A percentile compares a stretch with the other conserved stretches of the same genome.
phyloP scores from a whole-genome alignment of 2,113 vertebrate genomes.

The Apteryx mantelli region DNA sequence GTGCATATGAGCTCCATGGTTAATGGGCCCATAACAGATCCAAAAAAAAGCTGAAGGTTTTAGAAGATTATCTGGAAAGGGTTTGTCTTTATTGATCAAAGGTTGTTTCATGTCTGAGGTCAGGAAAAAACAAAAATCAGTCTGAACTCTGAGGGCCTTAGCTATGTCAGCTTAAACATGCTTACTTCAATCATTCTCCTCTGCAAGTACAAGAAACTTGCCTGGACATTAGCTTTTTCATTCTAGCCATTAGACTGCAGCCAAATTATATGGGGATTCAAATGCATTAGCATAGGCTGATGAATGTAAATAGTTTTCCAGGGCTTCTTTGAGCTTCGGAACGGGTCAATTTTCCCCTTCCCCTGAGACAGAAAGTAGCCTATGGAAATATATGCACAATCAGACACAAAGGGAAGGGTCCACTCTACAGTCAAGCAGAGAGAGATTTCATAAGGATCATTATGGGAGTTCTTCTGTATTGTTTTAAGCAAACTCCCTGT shows the following conservation, averaged over 20 bases:
- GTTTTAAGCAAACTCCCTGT: conserved; percentile 13
- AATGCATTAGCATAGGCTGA: neutral
- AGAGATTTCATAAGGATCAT: neutral
- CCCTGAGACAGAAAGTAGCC: neutral
- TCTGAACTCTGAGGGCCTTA: neutral
- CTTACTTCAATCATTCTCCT: neutral
- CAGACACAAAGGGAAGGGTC: neutral
- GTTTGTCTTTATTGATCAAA: neutral
- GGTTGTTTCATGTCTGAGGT: neutral
- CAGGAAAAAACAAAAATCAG: neutral
- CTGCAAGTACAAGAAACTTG: neutral
- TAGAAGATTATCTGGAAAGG: neutral
- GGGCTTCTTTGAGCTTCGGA: neutral
- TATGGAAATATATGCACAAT: conserved; percentile 37
- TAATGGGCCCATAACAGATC: neutral
- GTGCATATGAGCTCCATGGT: neutral
- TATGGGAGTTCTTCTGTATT: neutral
- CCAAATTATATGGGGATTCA: neutral
- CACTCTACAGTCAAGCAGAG: conserved; percentile 6
- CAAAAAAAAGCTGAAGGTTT: neutral
- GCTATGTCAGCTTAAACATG: neutral
- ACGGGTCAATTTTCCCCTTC: neutral
- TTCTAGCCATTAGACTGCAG: neutral
- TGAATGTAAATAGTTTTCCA: neutral
- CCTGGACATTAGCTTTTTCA: neutral